Conservation (phyloP, 2,113 vertebrate genomes). For the Parotia lawesii region DNA sequence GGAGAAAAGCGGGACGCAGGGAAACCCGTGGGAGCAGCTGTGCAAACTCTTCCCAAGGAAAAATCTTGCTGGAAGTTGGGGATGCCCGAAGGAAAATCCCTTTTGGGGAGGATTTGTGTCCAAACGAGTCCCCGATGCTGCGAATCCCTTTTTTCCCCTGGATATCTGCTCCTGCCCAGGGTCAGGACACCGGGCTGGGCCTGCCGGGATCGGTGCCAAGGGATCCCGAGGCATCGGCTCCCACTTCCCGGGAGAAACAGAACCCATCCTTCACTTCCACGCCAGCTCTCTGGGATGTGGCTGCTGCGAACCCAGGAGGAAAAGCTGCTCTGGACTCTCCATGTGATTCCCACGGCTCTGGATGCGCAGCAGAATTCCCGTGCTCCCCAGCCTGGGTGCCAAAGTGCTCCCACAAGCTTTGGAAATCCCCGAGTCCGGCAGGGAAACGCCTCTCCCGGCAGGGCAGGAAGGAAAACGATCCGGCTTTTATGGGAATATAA, state of each 20-base stretch:
- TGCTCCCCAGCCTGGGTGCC: background rate
- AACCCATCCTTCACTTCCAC: background rate
- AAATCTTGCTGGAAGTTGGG: background rate
- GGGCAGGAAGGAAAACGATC: background rate
- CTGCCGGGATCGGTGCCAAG: too few relatives aligned
- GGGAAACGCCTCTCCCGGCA: background rate
- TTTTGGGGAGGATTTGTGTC: accelerated
- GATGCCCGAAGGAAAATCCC: background rate
- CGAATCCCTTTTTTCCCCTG: background rate
- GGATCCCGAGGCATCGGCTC: background rate
- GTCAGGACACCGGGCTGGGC: background rate
- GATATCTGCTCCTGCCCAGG: background rate
- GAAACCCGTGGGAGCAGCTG: accelerated
- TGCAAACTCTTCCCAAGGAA: background rate
- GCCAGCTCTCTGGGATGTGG: background rate
- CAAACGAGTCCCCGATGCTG: accelerated
- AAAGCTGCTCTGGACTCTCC: background rate
- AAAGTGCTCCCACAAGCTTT: background rate
- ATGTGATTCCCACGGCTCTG: accelerated
- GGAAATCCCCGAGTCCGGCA: accelerated
- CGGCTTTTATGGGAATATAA: accelerated
- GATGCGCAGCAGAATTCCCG: background rate
- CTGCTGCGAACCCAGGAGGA: background rate
- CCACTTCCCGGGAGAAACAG: accelerated
- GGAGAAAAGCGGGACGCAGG: accelerated